Base-by-base conservation (phyloP, 2,113 vertebrate genomes). In the Oreochromis aureus region DNA sequence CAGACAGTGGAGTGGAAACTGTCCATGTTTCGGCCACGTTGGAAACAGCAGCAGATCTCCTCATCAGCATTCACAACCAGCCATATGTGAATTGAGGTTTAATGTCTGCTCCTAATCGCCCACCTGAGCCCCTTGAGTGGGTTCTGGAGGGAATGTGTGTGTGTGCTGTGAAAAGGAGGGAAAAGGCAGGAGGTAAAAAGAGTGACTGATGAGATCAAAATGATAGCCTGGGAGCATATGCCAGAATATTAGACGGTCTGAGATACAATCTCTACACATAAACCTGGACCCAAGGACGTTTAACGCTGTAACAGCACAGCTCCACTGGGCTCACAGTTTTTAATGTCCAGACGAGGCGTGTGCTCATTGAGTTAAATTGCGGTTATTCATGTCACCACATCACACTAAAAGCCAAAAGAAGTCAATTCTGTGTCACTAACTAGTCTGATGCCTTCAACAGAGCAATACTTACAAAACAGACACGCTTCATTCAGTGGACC, bases 11-110 rank as follows among this genome's bases (percentile, higher is more conserved):
- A 56, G 41, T 4, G 39, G 55, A 15, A 6, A 8, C 41, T 12
- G 22, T 51, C 2, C 9, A 9, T 30, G 58, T 6, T 54, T 30
- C 63, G 79, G 39, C 71, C 82, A 54, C 55, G 86, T 80, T 84
- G 89, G 80, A 78, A 71, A 82, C 51, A 58, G 87, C 87, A 89
- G 86, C 89, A 90, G 91, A 95, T 95, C 93, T 89, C 85, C 92
- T 96, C 92, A 95, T 95, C 89, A 94, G 92, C 84, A 96, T 96
- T 95, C 95, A 92, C 51, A 92, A 86, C 90, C 86, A 87, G 63
- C 81, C 58, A 73, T 89, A 89, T 93, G 92, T 89, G 89, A 93
- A 92, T 94, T 91, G 93, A 86, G 86, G 69, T 90, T 93, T 95
- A 95, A 96, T 94, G 90, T 90, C 85, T 10, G 16, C 46, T 86